Conservation (phyloP, 2,113 vertebrate genomes). For the Choloepus hoffmanni region DNA sequence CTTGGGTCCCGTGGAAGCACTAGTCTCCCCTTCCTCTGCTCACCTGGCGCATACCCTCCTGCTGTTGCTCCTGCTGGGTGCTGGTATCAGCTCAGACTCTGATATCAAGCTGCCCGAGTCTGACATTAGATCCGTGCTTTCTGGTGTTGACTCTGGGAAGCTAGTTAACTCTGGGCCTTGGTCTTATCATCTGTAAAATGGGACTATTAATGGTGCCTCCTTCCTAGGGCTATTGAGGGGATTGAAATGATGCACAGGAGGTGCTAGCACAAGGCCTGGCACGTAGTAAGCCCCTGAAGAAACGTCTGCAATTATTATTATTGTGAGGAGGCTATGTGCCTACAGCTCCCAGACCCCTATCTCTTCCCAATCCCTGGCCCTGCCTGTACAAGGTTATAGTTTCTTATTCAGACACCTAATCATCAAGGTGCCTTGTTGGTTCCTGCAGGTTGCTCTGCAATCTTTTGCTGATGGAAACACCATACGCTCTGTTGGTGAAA, state of each 20-base stretch:
- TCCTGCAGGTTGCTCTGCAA: background rate
- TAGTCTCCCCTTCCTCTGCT: background rate
- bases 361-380: background rate
- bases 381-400: background rate
- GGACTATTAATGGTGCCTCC: background rate
- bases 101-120: background rate
- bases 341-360: background rate
- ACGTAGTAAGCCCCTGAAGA: fast-evolving
- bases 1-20: background rate
- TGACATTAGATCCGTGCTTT: background rate
- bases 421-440: background rate
- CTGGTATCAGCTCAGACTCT: background rate
- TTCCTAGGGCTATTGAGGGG: too few species aligned
- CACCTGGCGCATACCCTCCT: background rate
- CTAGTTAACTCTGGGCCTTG: background rate
- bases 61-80: constrained; percentile 5
- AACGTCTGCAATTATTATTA: background rate
- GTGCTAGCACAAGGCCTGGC: background rate
- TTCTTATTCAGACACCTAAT: background rate
- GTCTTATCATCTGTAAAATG: background rate
- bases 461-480: constrained; percentile 60
- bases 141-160: background rate
- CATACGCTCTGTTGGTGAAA: constrained; percentile 65
- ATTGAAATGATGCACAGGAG: background rate
- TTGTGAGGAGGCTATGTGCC: background rate